phyloP scores from a whole-genome alignment of 2,113 vertebrate genomes.

The Alligator mississippiensis region DNA sequence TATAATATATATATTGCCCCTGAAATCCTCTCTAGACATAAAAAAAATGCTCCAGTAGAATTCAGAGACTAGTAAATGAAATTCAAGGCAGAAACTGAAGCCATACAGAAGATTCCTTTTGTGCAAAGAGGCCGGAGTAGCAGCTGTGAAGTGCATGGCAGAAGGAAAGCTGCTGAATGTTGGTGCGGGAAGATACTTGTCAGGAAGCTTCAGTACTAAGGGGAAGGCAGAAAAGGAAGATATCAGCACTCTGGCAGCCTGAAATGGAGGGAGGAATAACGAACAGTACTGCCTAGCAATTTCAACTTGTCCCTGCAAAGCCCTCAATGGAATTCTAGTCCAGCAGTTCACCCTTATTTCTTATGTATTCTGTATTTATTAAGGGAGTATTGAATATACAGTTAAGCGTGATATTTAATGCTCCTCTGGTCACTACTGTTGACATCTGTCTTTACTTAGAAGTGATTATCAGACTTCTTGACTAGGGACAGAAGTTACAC shows the following conservation, averaged over 20 bases:
- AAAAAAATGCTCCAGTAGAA: neutral
- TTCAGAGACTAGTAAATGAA: rapidly evolving
- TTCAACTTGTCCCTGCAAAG: neutral
- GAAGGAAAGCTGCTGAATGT: neutral
- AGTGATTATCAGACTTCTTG: conserved; percentile 25
- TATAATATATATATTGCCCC: too few species aligned
- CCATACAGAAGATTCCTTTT: too few species aligned
- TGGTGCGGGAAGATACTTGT: neutral
- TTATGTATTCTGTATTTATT: neutral
- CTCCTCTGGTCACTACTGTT: neutral
- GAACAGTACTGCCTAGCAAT: neutral
- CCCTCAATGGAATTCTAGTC: neutral
- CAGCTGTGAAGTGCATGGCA: neutral
- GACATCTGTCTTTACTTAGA: conserved; percentile 2
- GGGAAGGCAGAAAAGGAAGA: neutral
- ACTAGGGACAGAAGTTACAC: neutral
- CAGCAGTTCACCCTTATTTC: neutral
- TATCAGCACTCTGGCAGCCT: neutral
- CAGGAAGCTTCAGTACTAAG: neutral
- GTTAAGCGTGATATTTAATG: neutral
- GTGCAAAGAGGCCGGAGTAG: neutral
- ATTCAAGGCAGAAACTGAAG: neutral
- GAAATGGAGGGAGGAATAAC: neutral
- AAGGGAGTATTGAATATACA: neutral
- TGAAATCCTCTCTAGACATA: rapidly evolving